Evolutionary conservation across 2,888 invertebrate genomes (phyloP).

Genomic region (Tenthredo mesomela): DNA sequence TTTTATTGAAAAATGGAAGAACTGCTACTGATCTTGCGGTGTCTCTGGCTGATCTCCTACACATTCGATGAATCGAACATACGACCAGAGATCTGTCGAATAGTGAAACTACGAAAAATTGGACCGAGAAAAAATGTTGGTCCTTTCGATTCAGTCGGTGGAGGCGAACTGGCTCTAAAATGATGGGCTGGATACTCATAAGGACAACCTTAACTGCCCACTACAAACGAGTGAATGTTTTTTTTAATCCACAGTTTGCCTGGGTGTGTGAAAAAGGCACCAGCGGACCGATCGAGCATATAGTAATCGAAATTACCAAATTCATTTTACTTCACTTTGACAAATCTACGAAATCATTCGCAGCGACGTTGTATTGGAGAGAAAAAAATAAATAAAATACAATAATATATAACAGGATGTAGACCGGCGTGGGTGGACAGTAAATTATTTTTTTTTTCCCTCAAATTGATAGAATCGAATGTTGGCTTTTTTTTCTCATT

Average conservation of each 20-base stretch:
- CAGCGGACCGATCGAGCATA: neutral
- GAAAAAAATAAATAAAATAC: neutral
- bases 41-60: neutral
- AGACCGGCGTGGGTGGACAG: neutral
- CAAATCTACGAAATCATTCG: neutral
- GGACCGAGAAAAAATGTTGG: slow-evolving; percentile 34
- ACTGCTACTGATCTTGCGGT: neutral
- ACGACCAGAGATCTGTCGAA: neutral
- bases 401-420: neutral
- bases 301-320: slow-evolving; percentile 4
- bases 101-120: slow-evolving; percentile 29
- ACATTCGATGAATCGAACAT: slow-evolving; percentile 23
- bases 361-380: neutral
- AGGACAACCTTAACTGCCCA: slow-evolving; percentile 52
- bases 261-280: neutral
- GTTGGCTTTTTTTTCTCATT: neutral
- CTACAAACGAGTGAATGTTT: slow-evolving; percentile 53
- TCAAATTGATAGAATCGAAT: neutral
- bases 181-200: slow-evolving; percentile 52
- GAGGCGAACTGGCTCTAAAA: slow-evolving; percentile 59
- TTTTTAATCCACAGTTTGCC: slow-evolving; percentile 50
- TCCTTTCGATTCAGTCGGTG: slow-evolving; percentile 61
- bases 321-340: neutral
- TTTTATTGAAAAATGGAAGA: neutral
- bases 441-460: neutral